A percentile compares a stretch with the other conserved stretches of the same genome.
These are phyloP conservation scores for Cataglyphis cursor DNA, from an alignment of 2,888 invertebrate species.

Conservation along the genomic window DNA sequence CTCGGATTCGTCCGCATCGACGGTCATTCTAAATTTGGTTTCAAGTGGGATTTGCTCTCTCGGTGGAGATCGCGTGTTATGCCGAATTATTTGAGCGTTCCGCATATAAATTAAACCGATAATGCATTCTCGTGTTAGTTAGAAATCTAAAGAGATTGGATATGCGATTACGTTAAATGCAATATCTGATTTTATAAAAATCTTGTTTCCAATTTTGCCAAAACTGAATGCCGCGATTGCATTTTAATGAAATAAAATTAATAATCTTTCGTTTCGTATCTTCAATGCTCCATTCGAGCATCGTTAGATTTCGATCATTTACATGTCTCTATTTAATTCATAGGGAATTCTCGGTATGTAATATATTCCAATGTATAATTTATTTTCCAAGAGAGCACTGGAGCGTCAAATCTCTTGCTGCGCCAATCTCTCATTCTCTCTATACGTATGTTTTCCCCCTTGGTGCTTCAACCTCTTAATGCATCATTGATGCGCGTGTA, in stretches of 20 bases:
- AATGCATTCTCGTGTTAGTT: constrained; percentile 49
- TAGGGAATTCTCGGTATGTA: background rate
- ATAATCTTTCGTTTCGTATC: constrained; percentile 24
- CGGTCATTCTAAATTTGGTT: constrained; percentile 42
- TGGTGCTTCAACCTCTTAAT: background rate
- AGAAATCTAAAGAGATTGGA: constrained; percentile 39
- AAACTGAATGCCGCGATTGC: background rate
- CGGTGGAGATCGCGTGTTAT: constrained; percentile 45
- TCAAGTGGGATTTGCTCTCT: constrained; percentile 53
- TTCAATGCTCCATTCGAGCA: background rate
- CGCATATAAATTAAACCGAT: constrained; percentile 55
- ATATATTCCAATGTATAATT: background rate
- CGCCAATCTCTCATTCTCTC: background rate
- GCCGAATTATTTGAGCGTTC: constrained; percentile 52
- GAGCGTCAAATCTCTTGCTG: background rate
- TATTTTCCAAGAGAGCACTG: background rate
- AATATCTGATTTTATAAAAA: constrained; percentile 31
- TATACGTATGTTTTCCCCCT: background rate
- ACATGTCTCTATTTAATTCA: background rate
- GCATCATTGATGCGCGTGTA: background rate
- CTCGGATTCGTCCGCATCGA: constrained; percentile 31
- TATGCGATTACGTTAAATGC: constrained; percentile 41
- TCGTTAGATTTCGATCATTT: background rate
- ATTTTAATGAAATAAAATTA: constrained; percentile 27
- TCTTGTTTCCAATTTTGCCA: constrained; percentile 19